Evolutionary conservation across 2,797 vertebrate species (phyloP).

Genomic region (Phalanger gymnotis): DNA sequence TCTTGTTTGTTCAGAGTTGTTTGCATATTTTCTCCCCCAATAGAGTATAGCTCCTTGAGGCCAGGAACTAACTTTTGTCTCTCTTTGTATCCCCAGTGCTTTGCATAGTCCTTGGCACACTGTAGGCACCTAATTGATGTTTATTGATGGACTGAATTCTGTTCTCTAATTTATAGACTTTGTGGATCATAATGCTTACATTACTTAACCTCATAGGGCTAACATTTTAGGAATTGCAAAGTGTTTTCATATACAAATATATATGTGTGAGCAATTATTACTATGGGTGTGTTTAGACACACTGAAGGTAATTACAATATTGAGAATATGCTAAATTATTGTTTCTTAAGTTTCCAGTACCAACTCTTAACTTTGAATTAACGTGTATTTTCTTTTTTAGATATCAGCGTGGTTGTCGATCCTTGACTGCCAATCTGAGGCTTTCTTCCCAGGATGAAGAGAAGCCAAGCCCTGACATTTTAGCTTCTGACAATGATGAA

Average conservation of each 20-base stretch:
- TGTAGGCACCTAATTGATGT: neutral
- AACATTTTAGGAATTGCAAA: neutral
- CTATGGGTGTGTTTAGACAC: neutral
- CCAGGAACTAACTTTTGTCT: neutral
- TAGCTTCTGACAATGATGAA: conserved; percentile 84
- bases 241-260: neutral
- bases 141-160: neutral
- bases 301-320: neutral
- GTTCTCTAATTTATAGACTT: neutral
- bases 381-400: conserved; percentile 80
- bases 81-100: neutral
- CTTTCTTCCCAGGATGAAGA: conserved; percentile 67
- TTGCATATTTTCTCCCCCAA: neutral
- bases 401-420: conserved; percentile 95
- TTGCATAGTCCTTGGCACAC: neutral
- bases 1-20: neutral
- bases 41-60: neutral
- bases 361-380: neutral
- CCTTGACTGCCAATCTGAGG: conserved; percentile 91
- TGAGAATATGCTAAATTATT: neutral
- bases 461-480: conserved; percentile 61
- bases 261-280: neutral
- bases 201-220: neutral
- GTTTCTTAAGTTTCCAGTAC: neutral
- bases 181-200: neutral